Evolutionary conservation across 2,797 vertebrate species (phyloP).

Genomic region (Rhynchotus rufescens): DNA sequence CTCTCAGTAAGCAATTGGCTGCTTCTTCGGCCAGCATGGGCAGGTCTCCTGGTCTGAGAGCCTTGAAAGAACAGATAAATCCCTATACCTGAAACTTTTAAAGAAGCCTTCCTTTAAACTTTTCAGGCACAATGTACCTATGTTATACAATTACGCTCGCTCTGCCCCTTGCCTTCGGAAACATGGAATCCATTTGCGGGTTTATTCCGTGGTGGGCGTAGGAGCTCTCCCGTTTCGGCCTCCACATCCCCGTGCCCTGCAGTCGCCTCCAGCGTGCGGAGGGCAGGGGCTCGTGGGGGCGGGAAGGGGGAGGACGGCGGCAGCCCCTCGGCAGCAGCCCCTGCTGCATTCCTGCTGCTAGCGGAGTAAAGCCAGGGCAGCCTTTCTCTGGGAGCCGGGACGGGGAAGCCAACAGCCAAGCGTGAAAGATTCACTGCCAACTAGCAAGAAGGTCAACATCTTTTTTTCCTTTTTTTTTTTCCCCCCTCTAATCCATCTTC

Average conservation of each 20-base stretch:
- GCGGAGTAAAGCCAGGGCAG: not conserved
- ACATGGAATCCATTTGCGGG: not conserved
- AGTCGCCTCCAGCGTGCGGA: not conserved
- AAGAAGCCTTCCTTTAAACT: not conserved
- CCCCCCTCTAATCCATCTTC: not conserved
- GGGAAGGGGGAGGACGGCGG: not conserved
- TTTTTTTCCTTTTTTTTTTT: not conserved
- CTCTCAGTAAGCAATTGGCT: conserved; percentile 56
- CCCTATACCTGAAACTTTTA: not conserved
- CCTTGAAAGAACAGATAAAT: conserved; percentile 40
- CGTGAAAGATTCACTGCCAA: not conserved
- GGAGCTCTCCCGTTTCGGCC: not conserved
- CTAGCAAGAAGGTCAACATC: not conserved
- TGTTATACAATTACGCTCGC: not conserved
- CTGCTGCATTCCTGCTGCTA: not conserved
- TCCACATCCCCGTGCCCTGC: not conserved
- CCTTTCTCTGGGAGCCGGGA: not conserved
- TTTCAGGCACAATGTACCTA: not conserved
- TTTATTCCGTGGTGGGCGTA: not conserved
- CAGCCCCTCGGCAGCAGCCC: not conserved
- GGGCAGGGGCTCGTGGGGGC: not conserved
- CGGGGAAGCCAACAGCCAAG: not conserved
- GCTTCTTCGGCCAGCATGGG: conserved; percentile 56
- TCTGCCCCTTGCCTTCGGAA: not conserved
- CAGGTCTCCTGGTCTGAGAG: conserved; percentile 46